Percentiles rank a stretch among this genome's conserved stretches.
These are phyloP conservation scores for Porites cylindrica DNA, from an alignment of 92 coral and sea anemone species.

Conservation along the genomic window DNA sequence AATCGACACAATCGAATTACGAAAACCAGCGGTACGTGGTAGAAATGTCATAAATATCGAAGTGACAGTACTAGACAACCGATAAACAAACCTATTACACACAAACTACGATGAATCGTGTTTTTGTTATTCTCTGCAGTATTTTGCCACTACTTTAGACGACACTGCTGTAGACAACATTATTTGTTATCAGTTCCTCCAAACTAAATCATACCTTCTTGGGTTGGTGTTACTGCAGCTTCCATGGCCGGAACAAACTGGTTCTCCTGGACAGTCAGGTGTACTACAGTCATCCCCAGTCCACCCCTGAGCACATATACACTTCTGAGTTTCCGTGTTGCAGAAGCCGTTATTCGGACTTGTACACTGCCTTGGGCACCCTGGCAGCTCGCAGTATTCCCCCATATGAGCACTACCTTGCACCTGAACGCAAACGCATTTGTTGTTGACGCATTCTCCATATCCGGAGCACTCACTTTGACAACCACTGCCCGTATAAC, in stretches of 20 bases:
- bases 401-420: conserved; percentile 87
- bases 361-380: conserved; percentile 90
- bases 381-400: conserved; percentile 89
- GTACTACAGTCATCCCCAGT: conserved; percentile 91
- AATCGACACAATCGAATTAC: too few species aligned
- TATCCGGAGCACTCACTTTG: conserved; percentile 92
- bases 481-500: conserved; percentile 92
- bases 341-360: conserved; percentile 91
- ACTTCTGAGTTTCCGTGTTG: conserved; percentile 68
- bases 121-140: too few species aligned
- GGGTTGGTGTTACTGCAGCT: conserved; percentile 89
- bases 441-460: conserved; percentile 84
- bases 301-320: conserved; percentile 96
- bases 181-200: background rate
- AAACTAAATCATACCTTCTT: conserved; percentile 35
- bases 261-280: conserved; percentile 95
- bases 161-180: background rate
- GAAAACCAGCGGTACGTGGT: too few species aligned
- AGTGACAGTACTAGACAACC: too few species aligned
- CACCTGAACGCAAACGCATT: conserved; percentile 78
- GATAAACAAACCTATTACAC: too few species aligned
- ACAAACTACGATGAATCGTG: too few species aligned
- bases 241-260: conserved; percentile 91
- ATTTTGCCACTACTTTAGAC: too few species aligned
- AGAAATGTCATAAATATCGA: too few species aligned